Evolutionary conservation across 2,797 vertebrate species (phyloP), one percentile per base, ranked within the genome.

Genomic region (Sciaenops ocellatus): DNA sequence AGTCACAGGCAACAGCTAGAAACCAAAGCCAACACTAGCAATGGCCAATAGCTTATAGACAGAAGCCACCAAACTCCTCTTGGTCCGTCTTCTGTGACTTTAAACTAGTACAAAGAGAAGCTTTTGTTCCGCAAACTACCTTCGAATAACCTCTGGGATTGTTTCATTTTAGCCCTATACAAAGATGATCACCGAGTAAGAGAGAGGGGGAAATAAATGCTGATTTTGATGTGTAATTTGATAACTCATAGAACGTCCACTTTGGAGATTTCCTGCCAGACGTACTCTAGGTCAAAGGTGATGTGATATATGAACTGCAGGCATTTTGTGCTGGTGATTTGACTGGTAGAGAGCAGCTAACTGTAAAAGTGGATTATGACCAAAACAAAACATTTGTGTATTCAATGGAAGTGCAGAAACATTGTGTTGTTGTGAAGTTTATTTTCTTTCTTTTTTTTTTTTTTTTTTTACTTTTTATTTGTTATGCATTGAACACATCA

Each of bases 1-100:
- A 98, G 98, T 99, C 97, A 99, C 98, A 98, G 98, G 97, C 98
- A 97, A 99, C 98, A 99, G 98, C 98, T 99, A 98, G 95, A 99
- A 99, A 99, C 98, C 98, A 99, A 99, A 99, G 98, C 97, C 97
- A 97, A 98, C 97, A 97, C 96, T 97, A 98, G 97, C 98, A 97
- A 98, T 98, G 98, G 98, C 98, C 98, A 98, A 98, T 98, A 98
- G 97, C 97, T 98, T 97, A 97, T 82, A 82, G 96, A 97, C 97
- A 98, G 97, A 98, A 98, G 97, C 96, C 97, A 92, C 96, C 97
- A 97, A 96, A 94, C 90, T 93, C 91, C 95, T 96, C 96, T 97
- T 96, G 97, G 96, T 97, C 96, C 95, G 95, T 95, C 96, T 98
- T 98, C 97, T 98, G 97, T 96, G 96, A 97, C 98, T 99, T 97